Base-by-base conservation (phyloP, 2,113 vertebrate genomes). In the Rhinoderma darwinii region DNA sequence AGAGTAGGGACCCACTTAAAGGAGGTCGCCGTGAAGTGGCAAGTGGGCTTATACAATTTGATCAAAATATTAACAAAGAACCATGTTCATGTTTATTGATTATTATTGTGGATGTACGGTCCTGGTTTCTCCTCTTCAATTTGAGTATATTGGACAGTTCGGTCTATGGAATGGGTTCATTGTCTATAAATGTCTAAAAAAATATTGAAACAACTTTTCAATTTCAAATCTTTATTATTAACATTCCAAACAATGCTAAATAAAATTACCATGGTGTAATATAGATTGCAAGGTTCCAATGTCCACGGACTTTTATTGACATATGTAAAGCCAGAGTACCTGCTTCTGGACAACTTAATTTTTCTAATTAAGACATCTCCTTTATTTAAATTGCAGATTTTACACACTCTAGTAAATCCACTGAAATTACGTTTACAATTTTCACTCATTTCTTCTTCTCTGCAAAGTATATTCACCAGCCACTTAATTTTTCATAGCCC, bases 401-500 rank as follows among this genome's bases (percentile, higher is more conserved):
- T 94, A 92, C 93, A 92, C 93, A 93, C 92, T 92, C 79, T 92
- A 89, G 92, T 90, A 89, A 93, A 94, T 93, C 93, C 95, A 95
- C 94, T 96, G 94, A 96, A 94, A 94, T 91, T 86, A 89, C 90
- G 91, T 92, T 92, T 92, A 88, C 90, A 91, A 92, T 39, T 30
- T 43, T 50, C 35, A n/a, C 76, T 89, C 91, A 91, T 59, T 77
- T 91, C 61, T 68, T 75, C 39, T n/a, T 79, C 70, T 74, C 37
- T 61, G 43, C 20, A 77, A 77, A 93, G 94, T 93, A 91, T 94
- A 93, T 95, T 95, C 93, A 93, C 93, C 93, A 94, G 93, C 93
- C 91, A 89, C 94, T 95, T 96, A 95, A 96, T 96, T 96, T 96
- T 94, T 96, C 95, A 95, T 93, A 92, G 94, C 94, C 95, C 95